phyloP scores from a whole-genome alignment of 1,140 invertebrate genomes.

The Latrodectus geometricus region DNA sequence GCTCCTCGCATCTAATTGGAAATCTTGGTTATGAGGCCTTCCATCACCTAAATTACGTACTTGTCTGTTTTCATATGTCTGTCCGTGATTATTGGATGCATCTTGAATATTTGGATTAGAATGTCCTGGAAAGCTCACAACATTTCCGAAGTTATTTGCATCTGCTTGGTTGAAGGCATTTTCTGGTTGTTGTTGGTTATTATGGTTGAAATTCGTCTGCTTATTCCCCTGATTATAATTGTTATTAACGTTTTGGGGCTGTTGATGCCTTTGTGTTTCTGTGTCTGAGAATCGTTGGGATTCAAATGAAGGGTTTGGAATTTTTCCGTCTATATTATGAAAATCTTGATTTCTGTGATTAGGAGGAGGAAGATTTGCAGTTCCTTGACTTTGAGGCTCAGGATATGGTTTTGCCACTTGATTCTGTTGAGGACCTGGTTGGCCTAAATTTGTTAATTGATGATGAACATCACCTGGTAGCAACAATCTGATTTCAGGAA shows the following conservation, averaged over 20 bases:
- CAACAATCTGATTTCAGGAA: constrained; percentile 52
- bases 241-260: neutral
- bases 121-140: constrained; percentile 11
- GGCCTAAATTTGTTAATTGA: constrained; percentile 29
- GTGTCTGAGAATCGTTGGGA: constrained; percentile 21
- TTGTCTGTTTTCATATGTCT: neutral
- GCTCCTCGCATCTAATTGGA: neutral
- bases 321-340: neutral
- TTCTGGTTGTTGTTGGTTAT: neutral
- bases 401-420: neutral
- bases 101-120: constrained; percentile 2
- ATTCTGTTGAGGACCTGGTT: neutral
- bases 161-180: constrained; percentile 31
- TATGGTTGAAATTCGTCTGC: constrained; percentile 3
- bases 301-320: constrained; percentile 29
- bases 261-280: neutral
- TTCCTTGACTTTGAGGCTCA: neutral
- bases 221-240: no score
- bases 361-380: neutral
- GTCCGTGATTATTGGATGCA: neutral
- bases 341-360: neutral
- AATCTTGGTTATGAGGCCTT: neutral
- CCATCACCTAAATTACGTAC: neutral
- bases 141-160: constrained; percentile 8
- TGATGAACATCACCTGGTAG: constrained; percentile 47